Evolutionary conservation across 2,888 invertebrate genomes (phyloP), one percentile per base, ranked within the genome.

Genomic region (Phymatocera aterrima): DNA sequence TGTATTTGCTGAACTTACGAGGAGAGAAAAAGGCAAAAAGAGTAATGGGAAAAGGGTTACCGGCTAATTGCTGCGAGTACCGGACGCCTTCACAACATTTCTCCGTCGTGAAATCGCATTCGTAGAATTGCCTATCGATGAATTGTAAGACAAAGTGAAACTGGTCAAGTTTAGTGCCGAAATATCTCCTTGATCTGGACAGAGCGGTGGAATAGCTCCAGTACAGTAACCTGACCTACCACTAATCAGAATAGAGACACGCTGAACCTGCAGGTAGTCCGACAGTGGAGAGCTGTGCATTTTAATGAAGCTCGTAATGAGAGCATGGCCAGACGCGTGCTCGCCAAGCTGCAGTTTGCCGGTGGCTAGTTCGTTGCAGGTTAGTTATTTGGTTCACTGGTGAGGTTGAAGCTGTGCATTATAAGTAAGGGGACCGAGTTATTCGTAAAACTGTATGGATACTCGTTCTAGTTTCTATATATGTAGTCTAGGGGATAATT

Each of bases 281-380:
- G 46, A 18, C 40, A 60, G 57, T 40, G 24, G 75, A 74, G 74
- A 48, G 60, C 75, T 75, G 75, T 60, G 75, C 75, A 75, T 75
- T 75, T 75, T 75, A 75, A 75, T 75, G 75, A 75, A 75, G 75
- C 75, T 75, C 75, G 75, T 75, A 75, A 75, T 75, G 75, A 75
- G 75, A 75, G 75, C 75, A 75, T 75, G 75, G 40, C 75, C 51
- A 40, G 72, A 72, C 51, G 68, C 51, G 72, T 72, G 72, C 34
- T 72, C 72, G 48, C 51, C 34, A 34, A 10, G 21, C 40, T 51
- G 34, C 51, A 54, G 75, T 57, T 21, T 51, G 31, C 51, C 12
- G 31, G 3, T 48, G 21, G 72, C 34, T 51, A 24, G 51, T 34
- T 34, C 34, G 61, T 64, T 34, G 37, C 37, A 72, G 21, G 51